Conservation (phyloP, 1,140 invertebrate species). For the Seison nebaliae region DNA sequence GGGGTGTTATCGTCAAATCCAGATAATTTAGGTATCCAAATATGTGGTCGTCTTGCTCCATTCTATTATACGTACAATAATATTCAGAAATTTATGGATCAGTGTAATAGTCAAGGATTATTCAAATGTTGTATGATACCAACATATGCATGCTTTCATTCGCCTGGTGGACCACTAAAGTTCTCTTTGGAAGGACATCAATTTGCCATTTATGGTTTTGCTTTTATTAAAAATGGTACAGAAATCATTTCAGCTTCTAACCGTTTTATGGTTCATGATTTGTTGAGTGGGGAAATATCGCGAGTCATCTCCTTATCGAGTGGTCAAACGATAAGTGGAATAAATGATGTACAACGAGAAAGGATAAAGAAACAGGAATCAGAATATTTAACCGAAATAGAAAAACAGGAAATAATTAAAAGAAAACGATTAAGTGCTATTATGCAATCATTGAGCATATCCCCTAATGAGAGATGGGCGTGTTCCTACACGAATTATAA, state of each 20-base stretch:
- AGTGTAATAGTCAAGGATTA: constrained; percentile 54
- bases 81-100: constrained; percentile 51
- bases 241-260: constrained; percentile 87
- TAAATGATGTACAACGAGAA: constrained; percentile 9
- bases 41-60: constrained; percentile 64
- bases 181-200: constrained; percentile 88
- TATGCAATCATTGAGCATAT: constrained; percentile 72
- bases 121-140: constrained; percentile 64
- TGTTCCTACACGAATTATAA: constrained; percentile 87
- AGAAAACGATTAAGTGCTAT: constrained; percentile 64
- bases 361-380: neutral
- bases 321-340: too few species aligned
- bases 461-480: constrained; percentile 74
- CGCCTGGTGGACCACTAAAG: constrained; percentile 82
- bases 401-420: constrained; percentile 46
- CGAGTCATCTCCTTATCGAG: constrained; percentile 37
- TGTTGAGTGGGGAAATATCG: constrained; percentile 66
- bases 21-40: constrained; percentile 75
- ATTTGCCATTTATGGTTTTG: constrained; percentile 81
- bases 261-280: constrained; percentile 81
- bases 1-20: constrained; percentile 53
- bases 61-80: constrained; percentile 33
- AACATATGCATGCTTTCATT: constrained; percentile 73
- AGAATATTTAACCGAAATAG: constrained; percentile 19
- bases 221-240: constrained; percentile 59